Percentiles rank a stretch among this genome's conserved stretches.
Conservation (phyloP, 2,888 invertebrate genomes). For the Andrena fulva region DNA sequence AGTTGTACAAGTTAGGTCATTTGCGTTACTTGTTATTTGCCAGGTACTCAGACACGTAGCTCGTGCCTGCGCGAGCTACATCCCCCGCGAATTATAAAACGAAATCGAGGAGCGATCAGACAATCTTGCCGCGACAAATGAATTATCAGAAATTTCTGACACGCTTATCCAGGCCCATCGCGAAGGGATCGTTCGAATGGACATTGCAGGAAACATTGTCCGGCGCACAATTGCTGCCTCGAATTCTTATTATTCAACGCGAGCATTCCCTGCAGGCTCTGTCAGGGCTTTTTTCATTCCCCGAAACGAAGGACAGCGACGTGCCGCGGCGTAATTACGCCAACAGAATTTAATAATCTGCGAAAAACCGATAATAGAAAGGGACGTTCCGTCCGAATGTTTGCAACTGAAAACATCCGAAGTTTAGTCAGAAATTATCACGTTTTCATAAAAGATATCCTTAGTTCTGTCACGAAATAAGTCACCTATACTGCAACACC, state of each 20-base stretch:
- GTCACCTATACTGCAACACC: too few species aligned
- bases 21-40: too few species aligned
- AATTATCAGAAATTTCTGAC: constrained; percentile 38
- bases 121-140: background rate
- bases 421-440: too few species aligned
- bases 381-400: background rate
- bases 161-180: constrained; percentile 18
- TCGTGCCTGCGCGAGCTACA: too few species aligned
- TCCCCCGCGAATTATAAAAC: too few species aligned
- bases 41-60: too few species aligned
- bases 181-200: constrained; percentile 14
- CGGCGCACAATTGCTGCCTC: constrained; percentile 62
- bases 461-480: too few species aligned
- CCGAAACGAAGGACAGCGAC: constrained; percentile 35
- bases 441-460: too few species aligned
- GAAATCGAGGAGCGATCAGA: too few species aligned
- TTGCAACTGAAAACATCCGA: background rate
- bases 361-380: background rate
- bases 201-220: constrained; percentile 44
- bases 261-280: constrained; percentile 52
- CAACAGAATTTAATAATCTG: constrained; percentile 39
- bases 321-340: constrained; percentile 42
- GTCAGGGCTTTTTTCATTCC: constrained; percentile 40
- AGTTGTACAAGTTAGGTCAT: too few species aligned
- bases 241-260: constrained; percentile 65